Evolutionary conservation across 2,797 vertebrate genomes (phyloP), one percentile per base, ranked within the genome.

Genomic region (Siniperca scherzeri): DNA sequence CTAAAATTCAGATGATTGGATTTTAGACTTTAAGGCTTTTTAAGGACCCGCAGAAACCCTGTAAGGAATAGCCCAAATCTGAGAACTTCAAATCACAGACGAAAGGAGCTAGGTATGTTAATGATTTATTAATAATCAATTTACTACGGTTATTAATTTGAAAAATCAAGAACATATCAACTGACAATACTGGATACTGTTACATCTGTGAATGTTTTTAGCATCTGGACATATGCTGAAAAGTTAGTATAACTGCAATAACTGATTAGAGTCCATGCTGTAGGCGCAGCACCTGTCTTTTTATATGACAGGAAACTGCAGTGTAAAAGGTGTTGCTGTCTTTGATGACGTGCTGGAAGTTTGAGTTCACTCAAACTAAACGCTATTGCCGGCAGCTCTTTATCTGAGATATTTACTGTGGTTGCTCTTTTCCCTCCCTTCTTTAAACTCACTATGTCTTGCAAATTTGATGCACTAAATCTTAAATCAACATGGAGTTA

Each of bases 41-140:
- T 30, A 30, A 30, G 30, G 30, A 30, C 30, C 30, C 3, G 30
- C 30, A 30, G 30, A 30, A 30, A 30, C 30, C 30, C 30, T 30
- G 36, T 33, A 27, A 27, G 48, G 44, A 25, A 56, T 65, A 76
- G 73, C 46, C 53, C 21, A 25, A 27, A 70, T 64, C 61, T 72
- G 67, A 52, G 7, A 19, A 44, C 48, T 66, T 81, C n/a, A 68
- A 70, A 64, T 13, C 22, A 38, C 12, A 53, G 5, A 60, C 22
- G 10, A 57, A 16, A 40, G 4, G n/a, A 57, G 1, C 16, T 2
- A 11, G 6, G 4, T 13, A 30, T n/a, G 44, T 22, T 55, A 25
- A 60, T 38, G 16, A 69, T 33, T 59, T 12, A 44, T 52, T 2
- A 19, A 38, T 36, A 57, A 62, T 56, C 2, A 1, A 8, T 56